These are phyloP conservation scores for Dryomyza anilis DNA, from an alignment of 2,888 invertebrate genomes.

Conservation along the genomic window DNA sequence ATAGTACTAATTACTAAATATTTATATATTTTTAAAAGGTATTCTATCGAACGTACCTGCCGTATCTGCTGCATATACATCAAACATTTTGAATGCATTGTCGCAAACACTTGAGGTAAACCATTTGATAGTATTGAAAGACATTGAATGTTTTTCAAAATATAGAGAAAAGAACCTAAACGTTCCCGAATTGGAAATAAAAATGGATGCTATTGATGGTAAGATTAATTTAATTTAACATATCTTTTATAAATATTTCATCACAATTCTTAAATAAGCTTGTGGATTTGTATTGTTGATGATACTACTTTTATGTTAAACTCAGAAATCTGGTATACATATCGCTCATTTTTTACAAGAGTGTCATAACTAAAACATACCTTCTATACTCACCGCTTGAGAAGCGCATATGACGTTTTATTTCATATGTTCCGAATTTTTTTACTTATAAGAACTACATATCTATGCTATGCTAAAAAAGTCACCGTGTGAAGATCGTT, in stretches of 20 bases:
- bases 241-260: conserved; percentile 40
- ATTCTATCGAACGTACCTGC: conserved; percentile 65
- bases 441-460: too few species aligned
- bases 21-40: conserved; percentile 46
- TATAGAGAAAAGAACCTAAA: conserved; percentile 31
- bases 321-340: too few species aligned
- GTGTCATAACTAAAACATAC: too few species aligned
- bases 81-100: conserved; percentile 64
- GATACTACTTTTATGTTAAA: too few species aligned
- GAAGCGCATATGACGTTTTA: too few species aligned
- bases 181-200: conserved; percentile 40
- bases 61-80: conserved; percentile 62
- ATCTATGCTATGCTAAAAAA: too few species aligned
- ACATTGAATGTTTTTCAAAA: conserved; percentile 31
- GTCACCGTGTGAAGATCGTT: too few species aligned
- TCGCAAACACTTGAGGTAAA: conserved; percentile 65
- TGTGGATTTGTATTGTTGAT: too few species aligned
- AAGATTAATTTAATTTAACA: conserved; percentile 6
- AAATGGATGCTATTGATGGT: conserved; percentile 44
- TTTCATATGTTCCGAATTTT: too few species aligned
- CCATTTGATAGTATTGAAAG: conserved; percentile 60
- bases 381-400: too few species aligned
- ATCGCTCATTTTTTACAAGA: too few species aligned
- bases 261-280: too few species aligned
- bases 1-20: neutral